Evolutionary conservation across 2,888 invertebrate genomes (phyloP).

Genomic region (Drosophila recens): DNA sequence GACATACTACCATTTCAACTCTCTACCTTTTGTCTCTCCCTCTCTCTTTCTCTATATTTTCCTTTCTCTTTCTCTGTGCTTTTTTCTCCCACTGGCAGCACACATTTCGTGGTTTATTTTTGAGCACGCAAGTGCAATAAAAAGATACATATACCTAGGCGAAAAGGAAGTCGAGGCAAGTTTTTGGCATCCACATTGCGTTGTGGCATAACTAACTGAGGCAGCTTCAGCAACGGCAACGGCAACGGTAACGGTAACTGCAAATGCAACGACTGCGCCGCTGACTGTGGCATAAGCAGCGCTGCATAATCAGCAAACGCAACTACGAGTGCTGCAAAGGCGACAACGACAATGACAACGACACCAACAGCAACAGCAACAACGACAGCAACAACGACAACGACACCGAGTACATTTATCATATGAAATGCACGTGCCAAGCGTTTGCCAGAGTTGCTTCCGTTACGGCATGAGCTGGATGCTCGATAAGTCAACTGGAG

Average conservation of each 20-base stretch:
- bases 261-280: constrained; percentile 3
- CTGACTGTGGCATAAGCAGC: constrained; percentile 38
- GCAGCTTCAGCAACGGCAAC: constrained; percentile 19
- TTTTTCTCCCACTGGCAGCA: constrained; percentile 10
- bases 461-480: constrained; percentile 43
- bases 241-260: constrained; percentile 7
- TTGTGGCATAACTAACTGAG: constrained; percentile 44
- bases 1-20: constrained; percentile 12
- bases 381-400: constrained; percentile 9
- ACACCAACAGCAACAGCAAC: constrained; percentile 8
- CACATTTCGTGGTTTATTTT: constrained; percentile 67
- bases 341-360: constrained; percentile 26
- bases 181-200: constrained; percentile 60
- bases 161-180: constrained; percentile 65
- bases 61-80: constrained; percentile 1
- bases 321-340: constrained; percentile 40
- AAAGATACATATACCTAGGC: constrained; percentile 66
- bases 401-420: constrained; percentile 72
- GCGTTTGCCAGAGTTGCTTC: constrained; percentile 73
- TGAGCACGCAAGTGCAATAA: constrained; percentile 70
- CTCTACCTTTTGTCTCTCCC: neutral
- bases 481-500: constrained; percentile 55
- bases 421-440: constrained; percentile 77
- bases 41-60: neutral
- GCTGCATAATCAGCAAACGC: constrained; percentile 71